A percentile compares a stretch with the other conserved stretches of the same genome.
These are phyloP conservation scores for Podarcis lilfordi DNA, from an alignment of 2,797 vertebrate species.

Conservation along the genomic window DNA sequence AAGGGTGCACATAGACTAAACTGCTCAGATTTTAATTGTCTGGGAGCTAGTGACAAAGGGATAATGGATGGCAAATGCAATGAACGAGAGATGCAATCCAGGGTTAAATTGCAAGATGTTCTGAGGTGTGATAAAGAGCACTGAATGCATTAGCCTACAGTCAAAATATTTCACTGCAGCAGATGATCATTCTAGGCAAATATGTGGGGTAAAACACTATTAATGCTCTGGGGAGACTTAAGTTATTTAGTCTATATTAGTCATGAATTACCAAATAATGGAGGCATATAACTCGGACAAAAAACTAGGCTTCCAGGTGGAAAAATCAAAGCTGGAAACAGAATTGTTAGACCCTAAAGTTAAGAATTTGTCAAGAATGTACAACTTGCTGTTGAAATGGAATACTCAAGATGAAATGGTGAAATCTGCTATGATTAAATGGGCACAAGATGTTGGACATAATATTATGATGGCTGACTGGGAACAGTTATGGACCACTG, in stretches of 20 bases:
- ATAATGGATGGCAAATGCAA: not conserved
- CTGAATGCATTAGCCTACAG: not conserved
- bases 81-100: not conserved
- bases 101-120: not conserved
- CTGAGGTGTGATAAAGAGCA: not conserved
- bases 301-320: no score
- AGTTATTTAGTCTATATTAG: slow-evolving; percentile 11
- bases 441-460: no score
- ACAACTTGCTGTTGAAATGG: no score
- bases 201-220: not conserved
- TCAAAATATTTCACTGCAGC: not conserved
- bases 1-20: not conserved
- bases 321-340: no score
- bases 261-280: not conserved
- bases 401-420: no score
- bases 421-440: no score
- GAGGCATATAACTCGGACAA: no score
- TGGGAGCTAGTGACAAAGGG: not conserved
- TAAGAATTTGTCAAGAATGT: no score
- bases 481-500: no score
- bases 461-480: no score
- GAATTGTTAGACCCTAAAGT: no score
- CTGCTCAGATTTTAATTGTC: not conserved
- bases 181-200: slow-evolving; percentile 13
- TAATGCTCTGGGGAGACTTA: slow-evolving; percentile 12